Conservation (phyloP, 2,113 vertebrate species). For the Heliornis fulica region DNA sequence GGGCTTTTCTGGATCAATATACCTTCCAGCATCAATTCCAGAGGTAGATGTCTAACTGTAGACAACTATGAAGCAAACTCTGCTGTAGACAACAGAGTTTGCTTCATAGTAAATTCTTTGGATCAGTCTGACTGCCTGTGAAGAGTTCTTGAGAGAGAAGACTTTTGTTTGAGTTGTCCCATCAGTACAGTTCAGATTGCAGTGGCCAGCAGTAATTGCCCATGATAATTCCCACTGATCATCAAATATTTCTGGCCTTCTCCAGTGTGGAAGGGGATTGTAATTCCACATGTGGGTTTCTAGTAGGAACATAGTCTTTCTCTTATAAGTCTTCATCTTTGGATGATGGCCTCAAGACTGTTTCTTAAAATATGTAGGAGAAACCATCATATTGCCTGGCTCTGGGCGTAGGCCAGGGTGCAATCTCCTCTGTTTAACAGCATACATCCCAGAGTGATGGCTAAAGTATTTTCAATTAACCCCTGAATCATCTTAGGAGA, state of each 20-base stretch:
- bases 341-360: not conserved
- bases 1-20: not conserved
- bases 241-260: not conserved
- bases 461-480: not conserved
- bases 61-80: too few relatives aligned
- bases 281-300: not conserved
- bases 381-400: fast-evolving
- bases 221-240: not conserved
- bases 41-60: not conserved
- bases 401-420: fast-evolving
- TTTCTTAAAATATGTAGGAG: not conserved
- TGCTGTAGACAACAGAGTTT: not conserved
- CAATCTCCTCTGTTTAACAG: not conserved
- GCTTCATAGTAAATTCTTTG: not conserved
- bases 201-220: not conserved
- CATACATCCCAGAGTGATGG: not conserved
- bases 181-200: not conserved
- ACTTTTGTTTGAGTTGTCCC: not conserved
- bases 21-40: not conserved
- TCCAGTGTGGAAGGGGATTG: not conserved
- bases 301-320: not conserved
- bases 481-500: not conserved
- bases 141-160: not conserved
- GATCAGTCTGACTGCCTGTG: not conserved
- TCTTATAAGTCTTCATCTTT: not conserved